Base-by-base conservation (phyloP, 2,888 invertebrate genomes). In the Thelaira solivaga region DNA sequence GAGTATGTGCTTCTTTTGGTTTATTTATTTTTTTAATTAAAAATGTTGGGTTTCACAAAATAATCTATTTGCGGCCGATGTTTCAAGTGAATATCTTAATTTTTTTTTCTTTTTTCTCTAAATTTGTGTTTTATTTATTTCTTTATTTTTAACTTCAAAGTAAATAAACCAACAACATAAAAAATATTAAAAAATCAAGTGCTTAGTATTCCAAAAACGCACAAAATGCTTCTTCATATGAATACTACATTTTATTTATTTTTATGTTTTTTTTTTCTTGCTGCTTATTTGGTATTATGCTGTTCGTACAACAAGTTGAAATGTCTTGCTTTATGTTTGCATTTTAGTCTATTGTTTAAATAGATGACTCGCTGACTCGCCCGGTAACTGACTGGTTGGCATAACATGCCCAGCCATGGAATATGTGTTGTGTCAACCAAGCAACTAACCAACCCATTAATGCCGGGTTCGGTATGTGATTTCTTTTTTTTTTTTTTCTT, bases 141-240 rank as follows among this genome's bases (percentile, higher is more conserved):
- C 16, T 7, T 26, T 22, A 29, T 16, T 16, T 29, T 55, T 24
- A 22, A 20, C 20, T 47, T 41, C 11, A 31, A 69, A 68, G 26
- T 45, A 24, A 68, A 68, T 26, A 36, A 36, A 68, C 47, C 26
- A 55, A 45, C 43, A 16, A 36, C 26, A 26, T 34, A 13, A 45
- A 45, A 45, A n/a, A n/a, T n/a, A n/a, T n/a, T 64, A 36, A 62
- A 47, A 65, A 34, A 74, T 51, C 62, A 59, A 74, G 20, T 65
- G 51, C 65, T 74, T 74, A 74, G 34, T 74, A 74, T 74, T 74
- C 73, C 20, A 43, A 74, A 74, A 67, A 67, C 65, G 65, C 65
- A 74, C 39, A 36, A 57, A 59, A 59, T n/a, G n/a, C 39, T 26
- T 18, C 31, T 74, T 49, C 24, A 29, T 57, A 39, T 64, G 64